Base-by-base conservation (phyloP, 2,797 vertebrate species). In the Rousettus madagascariensis region DNA sequence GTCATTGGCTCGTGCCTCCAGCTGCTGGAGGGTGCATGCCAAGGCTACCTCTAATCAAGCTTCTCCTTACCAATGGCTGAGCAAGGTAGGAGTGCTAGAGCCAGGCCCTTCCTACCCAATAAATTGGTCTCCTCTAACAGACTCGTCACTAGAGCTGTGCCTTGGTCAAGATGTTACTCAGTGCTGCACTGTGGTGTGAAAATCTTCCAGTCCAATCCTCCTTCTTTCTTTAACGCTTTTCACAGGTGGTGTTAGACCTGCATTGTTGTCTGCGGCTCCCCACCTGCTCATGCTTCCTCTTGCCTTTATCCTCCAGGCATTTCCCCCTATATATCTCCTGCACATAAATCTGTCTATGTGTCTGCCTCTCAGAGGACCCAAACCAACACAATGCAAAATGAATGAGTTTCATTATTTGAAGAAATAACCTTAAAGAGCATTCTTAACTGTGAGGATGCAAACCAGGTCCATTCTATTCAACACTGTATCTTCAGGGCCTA, bases 321-420 rank as follows among this genome's bases (percentile, higher is more conserved):
- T 74, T 57, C 17, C 24, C 19, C 59, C 30, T 20, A 36, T 43
- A 3, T 5, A 6, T 65, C 59, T 22, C 43, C 69, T 59, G 38
- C 24, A 71, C n/a, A 36, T 66, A 61, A 90, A 51, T 69, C 66
- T 57, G 15, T 49, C 2, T 46, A 8, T 20, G 38, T 43, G 15
- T 80, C 69, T 91, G 13, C 33, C 63, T 77, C 49, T 69, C 75
- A 83, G 85, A 89, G 51, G 51, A 46, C 61, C 26, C 24, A 68
- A 79, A 92, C 41, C 15, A 33, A 57, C 43, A 51, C 3, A 22
- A 63, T 43, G 41, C 30, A 69, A 90, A 90, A 33, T 46, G 41
- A 87, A 55, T 33, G n/a, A 84, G 20, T 72, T 26, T 66, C 38
- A 57, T 71, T 80, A 80, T 91, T 91, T 91, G 61, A 79, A 88